Conservation (phyloP, 1,140 invertebrate species). For the Drosophila orena region DNA sequence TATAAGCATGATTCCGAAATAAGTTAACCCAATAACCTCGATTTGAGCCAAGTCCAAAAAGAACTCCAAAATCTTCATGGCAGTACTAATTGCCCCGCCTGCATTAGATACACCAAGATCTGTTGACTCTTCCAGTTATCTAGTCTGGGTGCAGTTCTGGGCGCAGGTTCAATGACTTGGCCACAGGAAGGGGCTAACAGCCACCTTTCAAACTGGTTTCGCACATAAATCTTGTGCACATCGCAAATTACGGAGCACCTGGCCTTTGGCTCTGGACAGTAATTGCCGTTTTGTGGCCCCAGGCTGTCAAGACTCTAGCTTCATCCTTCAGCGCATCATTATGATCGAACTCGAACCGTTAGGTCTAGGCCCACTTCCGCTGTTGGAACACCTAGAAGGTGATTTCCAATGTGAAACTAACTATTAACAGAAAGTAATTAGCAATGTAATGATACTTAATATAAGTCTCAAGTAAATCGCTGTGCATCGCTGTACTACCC, state of each 20-base stretch:
- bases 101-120: slow-evolving; percentile 18
- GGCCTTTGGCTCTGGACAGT: slow-evolving; percentile 58
- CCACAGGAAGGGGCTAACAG: slow-evolving; percentile 58
- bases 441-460: too few relatives aligned
- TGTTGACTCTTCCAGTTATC: slow-evolving; percentile 58
- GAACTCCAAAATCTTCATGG: slow-evolving; percentile 56
- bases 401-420: neutral
- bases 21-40: slow-evolving; percentile 61
- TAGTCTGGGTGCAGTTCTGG: slow-evolving; percentile 18
- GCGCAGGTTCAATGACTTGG: slow-evolving; percentile 69
- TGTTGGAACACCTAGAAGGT: slow-evolving; percentile 3
- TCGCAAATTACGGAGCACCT: slow-evolving; percentile 28
- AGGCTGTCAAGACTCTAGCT: slow-evolving; percentile 46
- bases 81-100: slow-evolving; percentile 57
- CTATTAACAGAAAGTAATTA: neutral
- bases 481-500: too few relatives aligned
- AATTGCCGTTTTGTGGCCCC: slow-evolving; percentile 40
- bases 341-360: slow-evolving; percentile 34
- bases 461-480: too few relatives aligned
- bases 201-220: slow-evolving; percentile 61
- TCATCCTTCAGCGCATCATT: slow-evolving; percentile 66
- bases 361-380: slow-evolving; percentile 31
- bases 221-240: slow-evolving; percentile 37
- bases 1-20: slow-evolving; percentile 19
- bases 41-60: slow-evolving; percentile 17